Evolutionary conservation across 2,113 vertebrate species (phyloP), one percentile per base, ranked within the genome.

Genomic region (Mirounga angustirostris): DNA sequence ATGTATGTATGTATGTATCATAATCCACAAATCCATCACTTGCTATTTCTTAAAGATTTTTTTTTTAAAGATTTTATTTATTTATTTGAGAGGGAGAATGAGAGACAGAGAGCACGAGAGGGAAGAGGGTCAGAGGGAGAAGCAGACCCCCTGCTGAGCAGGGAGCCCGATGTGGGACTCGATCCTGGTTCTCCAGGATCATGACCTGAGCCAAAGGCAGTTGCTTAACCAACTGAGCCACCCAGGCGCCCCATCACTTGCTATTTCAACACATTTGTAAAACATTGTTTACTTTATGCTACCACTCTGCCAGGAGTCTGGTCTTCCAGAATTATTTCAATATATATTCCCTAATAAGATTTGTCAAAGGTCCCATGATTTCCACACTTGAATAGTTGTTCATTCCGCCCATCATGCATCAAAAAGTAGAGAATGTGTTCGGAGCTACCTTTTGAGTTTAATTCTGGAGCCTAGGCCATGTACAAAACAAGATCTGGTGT

Each of bases 191-290:
- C 40, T 40, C 40, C 40, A 40, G 40, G 40, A 40, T 40, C 40
- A 40, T 40, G 40, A 40, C 40, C 40, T 40, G 40, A 40, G 40
- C 40, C 40, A 40, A 40, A 40, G 40, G 40, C 40, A 40, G 40
- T 40, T 40, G 40, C 40, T 40, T 40, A 40, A 40, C 40, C 40
- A 40, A 40, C 40, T 40, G 40, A 40, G 40, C 40, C 40, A 40
- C 40, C 40, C 40, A 40, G 40, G 40, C 40, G 40, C 40, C 40
- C 36, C 4, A 88, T 81, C 26, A 79, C 59, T 89, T 59, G 12
- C 2, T 52, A 56, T 81, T 95, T 84, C 40, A 58, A 63, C 40
- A 94, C 28, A 76, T 58, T 88, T 94, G 36, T 90, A 80, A 92
- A 84, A 22, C 11, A 43, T 33, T 56, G 33, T 84, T 87, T 67